Conservation (phyloP, 2,797 vertebrate species). For the Paguma larvata region DNA sequence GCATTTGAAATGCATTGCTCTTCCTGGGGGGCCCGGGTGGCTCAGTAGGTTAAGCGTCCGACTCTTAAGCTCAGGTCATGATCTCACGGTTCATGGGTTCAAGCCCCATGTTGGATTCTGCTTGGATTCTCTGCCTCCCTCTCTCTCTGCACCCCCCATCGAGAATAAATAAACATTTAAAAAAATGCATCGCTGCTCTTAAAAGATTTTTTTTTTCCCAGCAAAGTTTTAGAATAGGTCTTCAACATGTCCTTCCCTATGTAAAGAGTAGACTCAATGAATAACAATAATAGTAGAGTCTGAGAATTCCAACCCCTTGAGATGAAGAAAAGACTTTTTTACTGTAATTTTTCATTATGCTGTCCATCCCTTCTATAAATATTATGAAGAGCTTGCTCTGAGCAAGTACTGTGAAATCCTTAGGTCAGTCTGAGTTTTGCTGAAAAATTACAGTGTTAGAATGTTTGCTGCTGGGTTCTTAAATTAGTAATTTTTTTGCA, state of each 20-base stretch:
- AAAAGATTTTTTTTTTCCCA: not conserved
- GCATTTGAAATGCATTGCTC: not conserved
- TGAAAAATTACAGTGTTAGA: slow-evolving; percentile 24
- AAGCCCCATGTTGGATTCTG: no score
- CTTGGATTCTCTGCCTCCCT: no score
- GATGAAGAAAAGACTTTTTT: slow-evolving; percentile 24
- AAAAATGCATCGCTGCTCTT: not conserved
- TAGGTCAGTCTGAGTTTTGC: not conserved
- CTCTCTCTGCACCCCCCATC: no score
- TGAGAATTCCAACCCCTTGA: not conserved
- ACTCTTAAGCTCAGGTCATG: no score
- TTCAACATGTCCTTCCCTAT: not conserved
- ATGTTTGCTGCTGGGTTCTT: slow-evolving; percentile 4
- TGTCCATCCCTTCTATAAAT: not conserved
- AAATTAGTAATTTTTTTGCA: not conserved
- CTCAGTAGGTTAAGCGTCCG: no score
- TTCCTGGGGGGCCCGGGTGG: no score
- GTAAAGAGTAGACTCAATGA: not conserved
- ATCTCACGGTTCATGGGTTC: no score
- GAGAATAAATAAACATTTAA: no score
- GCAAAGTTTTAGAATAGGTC: not conserved
- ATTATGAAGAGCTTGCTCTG: not conserved
- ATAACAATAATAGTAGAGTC: not conserved
- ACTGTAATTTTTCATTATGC: not conserved
- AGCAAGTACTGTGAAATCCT: not conserved